A percentile compares a stretch with the other conserved stretches of the same genome.
Evolutionary conservation across 2,797 vertebrate genomes (phyloP).

Genomic region (Ctenosaura bakeri): DNA sequence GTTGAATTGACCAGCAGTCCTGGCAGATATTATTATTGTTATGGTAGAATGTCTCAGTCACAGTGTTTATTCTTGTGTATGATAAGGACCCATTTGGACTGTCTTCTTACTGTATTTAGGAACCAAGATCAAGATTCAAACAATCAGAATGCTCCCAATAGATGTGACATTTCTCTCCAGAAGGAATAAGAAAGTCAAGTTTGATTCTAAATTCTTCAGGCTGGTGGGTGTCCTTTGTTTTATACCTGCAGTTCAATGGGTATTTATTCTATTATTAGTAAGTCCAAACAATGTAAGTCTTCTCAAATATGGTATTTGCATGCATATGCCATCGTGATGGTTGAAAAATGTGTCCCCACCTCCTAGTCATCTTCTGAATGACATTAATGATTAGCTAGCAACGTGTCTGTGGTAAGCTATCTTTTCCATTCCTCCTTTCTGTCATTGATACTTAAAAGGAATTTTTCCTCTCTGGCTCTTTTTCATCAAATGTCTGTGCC

Average conservation of each 20-base stretch:
- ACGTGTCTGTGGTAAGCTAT: slow-evolving; percentile 60
- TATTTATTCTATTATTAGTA: slow-evolving; percentile 67
- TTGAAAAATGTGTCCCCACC: slow-evolving; percentile 68
- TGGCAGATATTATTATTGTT: slow-evolving; percentile 11
- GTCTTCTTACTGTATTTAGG: slow-evolving; percentile 3
- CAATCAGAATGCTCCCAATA: slow-evolving; percentile 10
- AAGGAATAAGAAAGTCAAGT: not conserved
- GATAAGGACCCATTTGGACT: not conserved
- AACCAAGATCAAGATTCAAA: not conserved
- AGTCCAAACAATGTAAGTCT: slow-evolving; percentile 60
- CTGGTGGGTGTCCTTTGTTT: slow-evolving; percentile 47
- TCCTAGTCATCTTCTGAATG: slow-evolving; percentile 65
- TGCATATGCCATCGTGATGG: slow-evolving; percentile 56
- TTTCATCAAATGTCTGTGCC: slow-evolving; percentile 34
- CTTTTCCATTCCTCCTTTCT: slow-evolving; percentile 59
- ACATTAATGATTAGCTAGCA: slow-evolving; percentile 68
- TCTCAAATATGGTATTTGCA: slow-evolving; percentile 71
- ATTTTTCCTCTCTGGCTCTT: slow-evolving; percentile 58
- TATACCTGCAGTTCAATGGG: slow-evolving; percentile 17
- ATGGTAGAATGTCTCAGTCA: not conserved
- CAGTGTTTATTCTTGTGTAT: rapidly evolving
- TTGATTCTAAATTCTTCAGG: slow-evolving; percentile 57
- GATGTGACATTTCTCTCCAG: slow-evolving; percentile 19
- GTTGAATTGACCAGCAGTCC: not conserved
- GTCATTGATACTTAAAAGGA: slow-evolving; percentile 61